These are phyloP conservation scores for Monopis laevigella DNA, from an alignment of 2,888 invertebrate species.

Conservation along the genomic window DNA sequence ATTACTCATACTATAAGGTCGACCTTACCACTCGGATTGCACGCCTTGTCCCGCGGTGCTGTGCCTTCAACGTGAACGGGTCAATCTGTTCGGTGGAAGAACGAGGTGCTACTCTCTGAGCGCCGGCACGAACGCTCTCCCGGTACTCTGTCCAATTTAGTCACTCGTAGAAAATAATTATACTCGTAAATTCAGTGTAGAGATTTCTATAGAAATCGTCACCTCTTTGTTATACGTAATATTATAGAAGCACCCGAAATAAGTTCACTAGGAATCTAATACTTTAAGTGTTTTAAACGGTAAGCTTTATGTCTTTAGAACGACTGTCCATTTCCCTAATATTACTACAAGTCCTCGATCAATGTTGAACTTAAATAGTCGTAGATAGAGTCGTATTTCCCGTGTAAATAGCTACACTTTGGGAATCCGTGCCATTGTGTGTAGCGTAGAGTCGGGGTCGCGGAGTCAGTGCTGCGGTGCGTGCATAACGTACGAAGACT, in stretches of 20 bases:
- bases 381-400: constrained; percentile 47
- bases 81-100: constrained; percentile 4
- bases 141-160: too few relatives aligned
- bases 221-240: constrained; percentile 52
- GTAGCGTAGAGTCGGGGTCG: constrained; percentile 41
- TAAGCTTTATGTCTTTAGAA: constrained; percentile 27
- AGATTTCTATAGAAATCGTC: constrained; percentile 13
- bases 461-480: constrained; percentile 40
- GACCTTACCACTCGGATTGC: neutral
- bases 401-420: constrained; percentile 55
- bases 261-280: constrained; percentile 45
- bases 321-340: constrained; percentile 16
- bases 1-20: neutral
- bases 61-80: neutral
- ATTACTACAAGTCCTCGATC: constrained; percentile 22
- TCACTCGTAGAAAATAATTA: neutral
- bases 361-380: constrained; percentile 39
- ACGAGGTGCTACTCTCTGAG: constrained; percentile 4
- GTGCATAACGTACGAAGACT: constrained; percentile 47
- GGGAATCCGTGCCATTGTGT: constrained; percentile 68
- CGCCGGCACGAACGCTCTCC: constrained; percentile 3
- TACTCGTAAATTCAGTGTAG: neutral
- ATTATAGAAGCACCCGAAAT: constrained; percentile 16
- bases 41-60: constrained; percentile 3
- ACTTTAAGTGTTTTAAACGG: constrained; percentile 36